Conservation (phyloP, 2,888 invertebrate species). For the Vesta saturnalis region DNA sequence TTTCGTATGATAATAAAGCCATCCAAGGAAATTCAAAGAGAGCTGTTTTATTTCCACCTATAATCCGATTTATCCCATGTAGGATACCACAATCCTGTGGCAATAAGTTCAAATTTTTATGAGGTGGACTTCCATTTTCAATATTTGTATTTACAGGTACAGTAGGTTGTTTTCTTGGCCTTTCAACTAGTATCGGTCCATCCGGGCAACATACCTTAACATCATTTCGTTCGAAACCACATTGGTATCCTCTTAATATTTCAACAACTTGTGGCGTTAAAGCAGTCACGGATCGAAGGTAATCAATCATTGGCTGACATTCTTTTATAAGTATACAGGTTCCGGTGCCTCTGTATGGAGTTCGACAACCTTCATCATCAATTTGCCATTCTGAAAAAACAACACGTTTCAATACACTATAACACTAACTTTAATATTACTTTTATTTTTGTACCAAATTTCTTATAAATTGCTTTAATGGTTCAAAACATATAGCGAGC, state of each 20-base stretch:
- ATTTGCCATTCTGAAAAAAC: slow-evolving; percentile 31
- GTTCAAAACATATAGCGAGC: no score
- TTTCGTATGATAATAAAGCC: slow-evolving; percentile 72
- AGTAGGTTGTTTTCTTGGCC: slow-evolving; percentile 3
- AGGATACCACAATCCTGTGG: slow-evolving; percentile 66
- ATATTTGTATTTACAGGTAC: slow-evolving; percentile 39
- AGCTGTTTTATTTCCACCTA: slow-evolving; percentile 68
- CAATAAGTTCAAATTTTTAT: slow-evolving; percentile 56
- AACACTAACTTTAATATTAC: no score
- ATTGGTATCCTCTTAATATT: slow-evolving; percentile 46
- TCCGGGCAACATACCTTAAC: slow-evolving; percentile 66
- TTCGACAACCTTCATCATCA: slow-evolving; percentile 50
- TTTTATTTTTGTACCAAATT: no score
- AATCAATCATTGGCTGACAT: slow-evolving; percentile 46
- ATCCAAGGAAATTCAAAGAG: slow-evolving; percentile 80
- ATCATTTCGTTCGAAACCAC: slow-evolving; percentile 58
- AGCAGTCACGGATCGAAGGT: slow-evolving; percentile 7
- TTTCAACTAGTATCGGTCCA: slow-evolving; percentile 6
- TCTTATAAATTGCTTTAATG: no score
- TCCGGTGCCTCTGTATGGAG: slow-evolving; percentile 55
- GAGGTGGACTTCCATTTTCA: slow-evolving; percentile 55
- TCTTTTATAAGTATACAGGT: slow-evolving; percentile 56
- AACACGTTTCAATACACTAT: no score
- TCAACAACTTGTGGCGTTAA: background rate
- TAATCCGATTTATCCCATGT: slow-evolving; percentile 50